Evolutionary conservation across 92 coral and sea anemone species (phyloP).

Genomic region (Pocillopora meandrina): DNA sequence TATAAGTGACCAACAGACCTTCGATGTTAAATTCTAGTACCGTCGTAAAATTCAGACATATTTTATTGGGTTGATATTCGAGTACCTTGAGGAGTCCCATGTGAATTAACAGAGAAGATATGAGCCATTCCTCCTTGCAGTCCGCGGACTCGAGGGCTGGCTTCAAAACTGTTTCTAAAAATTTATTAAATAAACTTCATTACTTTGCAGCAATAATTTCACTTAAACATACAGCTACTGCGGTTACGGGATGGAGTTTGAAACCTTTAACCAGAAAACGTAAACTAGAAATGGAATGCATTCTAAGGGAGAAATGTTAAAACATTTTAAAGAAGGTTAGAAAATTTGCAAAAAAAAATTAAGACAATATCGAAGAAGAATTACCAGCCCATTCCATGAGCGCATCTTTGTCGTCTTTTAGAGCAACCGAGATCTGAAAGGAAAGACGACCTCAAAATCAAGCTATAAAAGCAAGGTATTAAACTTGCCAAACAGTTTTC

Average conservation of each 20-base stretch:
- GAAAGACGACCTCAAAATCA: not conserved
- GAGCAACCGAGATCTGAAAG: slow-evolving; percentile 62
- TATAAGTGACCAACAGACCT: too few species aligned
- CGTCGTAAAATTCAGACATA: too few species aligned
- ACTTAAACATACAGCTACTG: too few species aligned
- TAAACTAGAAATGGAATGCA: too few species aligned
- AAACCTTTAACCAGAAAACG: too few species aligned
- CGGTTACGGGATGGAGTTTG: too few species aligned
- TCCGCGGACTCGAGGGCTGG: slow-evolving; percentile 62
- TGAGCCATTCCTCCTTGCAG: slow-evolving; percentile 72
- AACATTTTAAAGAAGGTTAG: not conserved
- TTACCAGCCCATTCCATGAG: slow-evolving; percentile 74
- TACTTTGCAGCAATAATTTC: not conserved
- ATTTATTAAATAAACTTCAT: not conserved
- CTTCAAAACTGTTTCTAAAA: slow-evolving; percentile 84
- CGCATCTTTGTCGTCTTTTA: slow-evolving; percentile 61
- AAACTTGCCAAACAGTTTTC: too few species aligned
- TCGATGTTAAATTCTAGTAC: too few species aligned
- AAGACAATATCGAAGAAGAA: not conserved
- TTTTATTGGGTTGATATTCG: too few species aligned
- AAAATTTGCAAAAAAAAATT: not conserved
- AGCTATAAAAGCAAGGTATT: too few species aligned
- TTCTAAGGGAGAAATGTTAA: too few species aligned
- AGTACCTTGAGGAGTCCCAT: slow-evolving; percentile 93
- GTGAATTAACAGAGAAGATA: slow-evolving; percentile 75